Evolutionary conservation across 1,140 invertebrate genomes (phyloP).

Genomic region (Phortica variegata): DNA sequence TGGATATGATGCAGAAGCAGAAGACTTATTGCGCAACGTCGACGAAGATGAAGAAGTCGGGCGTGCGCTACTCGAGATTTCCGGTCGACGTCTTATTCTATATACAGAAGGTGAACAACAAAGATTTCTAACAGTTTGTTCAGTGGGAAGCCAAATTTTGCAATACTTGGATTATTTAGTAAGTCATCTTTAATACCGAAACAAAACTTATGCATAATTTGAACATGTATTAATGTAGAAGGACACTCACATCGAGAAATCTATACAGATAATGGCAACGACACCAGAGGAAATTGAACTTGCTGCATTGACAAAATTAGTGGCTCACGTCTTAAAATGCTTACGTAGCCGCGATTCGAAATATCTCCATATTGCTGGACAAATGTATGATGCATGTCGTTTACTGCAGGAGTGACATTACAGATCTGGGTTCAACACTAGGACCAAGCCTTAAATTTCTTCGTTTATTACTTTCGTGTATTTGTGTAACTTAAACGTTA

Average conservation of each 20-base stretch:
- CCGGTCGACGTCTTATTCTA: conserved; percentile 70
- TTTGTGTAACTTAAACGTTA: too few relatives aligned
- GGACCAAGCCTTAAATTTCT: conserved; percentile 8
- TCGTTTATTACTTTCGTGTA: not conserved
- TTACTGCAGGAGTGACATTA: conserved; percentile 30
- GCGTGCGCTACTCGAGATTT: conserved; percentile 67
- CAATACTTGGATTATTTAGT: conserved; percentile 73
- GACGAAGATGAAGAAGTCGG: conserved; percentile 67
- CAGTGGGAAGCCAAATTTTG: conserved; percentile 68
- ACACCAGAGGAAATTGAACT: conserved; percentile 43
- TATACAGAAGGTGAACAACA: conserved; percentile 63
- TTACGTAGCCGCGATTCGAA: conserved; percentile 32
- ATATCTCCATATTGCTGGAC: conserved; percentile 35
- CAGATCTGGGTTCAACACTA: conserved; percentile 10
- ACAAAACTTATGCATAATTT: not conserved
- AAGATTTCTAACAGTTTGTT: conserved; percentile 66
- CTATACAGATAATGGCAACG: conserved; percentile 35
- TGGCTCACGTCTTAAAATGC: conserved; percentile 34
- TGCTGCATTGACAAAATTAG: conserved; percentile 29
- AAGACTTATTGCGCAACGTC: conserved; percentile 70
- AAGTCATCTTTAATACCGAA: conserved; percentile 48
- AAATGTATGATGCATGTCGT: conserved; percentile 52
- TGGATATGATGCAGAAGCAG: conserved; percentile 75
- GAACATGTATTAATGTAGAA: conserved; percentile 19
- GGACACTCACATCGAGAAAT: conserved; percentile 21